Evolutionary conservation across 1,140 invertebrate species (phyloP).

Genomic region (Aphidius ervi): DNA sequence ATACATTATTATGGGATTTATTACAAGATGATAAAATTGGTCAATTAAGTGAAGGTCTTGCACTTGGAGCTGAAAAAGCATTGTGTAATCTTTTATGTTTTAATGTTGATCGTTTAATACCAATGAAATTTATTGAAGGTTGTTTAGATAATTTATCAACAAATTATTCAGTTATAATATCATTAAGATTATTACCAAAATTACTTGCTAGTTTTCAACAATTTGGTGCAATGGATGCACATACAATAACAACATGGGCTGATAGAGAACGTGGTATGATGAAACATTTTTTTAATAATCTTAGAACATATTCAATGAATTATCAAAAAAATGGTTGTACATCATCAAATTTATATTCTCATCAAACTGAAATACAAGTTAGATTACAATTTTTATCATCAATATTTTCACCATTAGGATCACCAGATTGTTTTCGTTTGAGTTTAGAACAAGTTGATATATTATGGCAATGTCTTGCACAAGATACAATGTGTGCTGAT

Average conservation of each 20-base stretch:
- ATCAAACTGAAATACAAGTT: slow-evolving; percentile 87
- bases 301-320: slow-evolving; percentile 60
- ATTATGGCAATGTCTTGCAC: slow-evolving; percentile 85
- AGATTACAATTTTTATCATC: slow-evolving; percentile 86
- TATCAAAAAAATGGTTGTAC: slow-evolving; percentile 31
- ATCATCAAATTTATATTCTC: slow-evolving; percentile 64
- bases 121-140: slow-evolving; percentile 92
- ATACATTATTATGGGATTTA: slow-evolving; percentile 90
- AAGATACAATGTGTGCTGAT: slow-evolving; percentile 78
- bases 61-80: slow-evolving; percentile 86
- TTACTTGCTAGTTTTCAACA: slow-evolving; percentile 89
- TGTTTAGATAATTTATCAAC: slow-evolving; percentile 85
- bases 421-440: slow-evolving; percentile 83
- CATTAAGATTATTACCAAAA: slow-evolving; percentile 81
- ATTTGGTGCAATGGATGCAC: slow-evolving; percentile 75
- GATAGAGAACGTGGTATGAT: slow-evolving; percentile 88
- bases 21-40: slow-evolving; percentile 86
- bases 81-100: slow-evolving; percentile 84
- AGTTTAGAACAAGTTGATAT: slow-evolving; percentile 85
- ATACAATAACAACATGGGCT: slow-evolving; percentile 82
- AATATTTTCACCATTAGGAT: slow-evolving; percentile 85
- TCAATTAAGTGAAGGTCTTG: slow-evolving; percentile 81
- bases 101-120: slow-evolving; percentile 79
- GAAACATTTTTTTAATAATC: slow-evolving; percentile 85
- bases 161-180: slow-evolving; percentile 84